Evolutionary conservation across 2,797 vertebrate species (phyloP), one percentile per base, ranked within the genome.

Genomic region (Sparus aurata): DNA sequence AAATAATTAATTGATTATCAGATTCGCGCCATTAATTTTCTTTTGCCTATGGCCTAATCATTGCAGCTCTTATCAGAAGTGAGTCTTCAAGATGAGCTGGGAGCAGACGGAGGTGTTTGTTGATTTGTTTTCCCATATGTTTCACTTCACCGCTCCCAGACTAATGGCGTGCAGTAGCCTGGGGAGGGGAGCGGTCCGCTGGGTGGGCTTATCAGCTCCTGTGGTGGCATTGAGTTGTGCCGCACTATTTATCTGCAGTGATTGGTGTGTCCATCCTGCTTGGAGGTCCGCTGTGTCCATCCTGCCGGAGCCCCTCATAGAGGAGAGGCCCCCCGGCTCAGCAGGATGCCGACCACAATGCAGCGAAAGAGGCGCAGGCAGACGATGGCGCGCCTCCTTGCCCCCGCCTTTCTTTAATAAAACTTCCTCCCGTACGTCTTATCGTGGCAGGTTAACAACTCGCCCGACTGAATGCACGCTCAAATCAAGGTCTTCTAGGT

Each of bases 161-260:
- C 91, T 90, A 93, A 94, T 92, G 92, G 75, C 43, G 77, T 88
- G 67, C 77, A 73, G 82, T 52, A 53, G 77, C 70, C 73, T 57
- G 68, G 72, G 79, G 81, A 83, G 84, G 75, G 79, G 76, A 77
- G 77, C 78, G 41, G 83, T 88, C 71, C 70, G 62, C 89, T 91
- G 94, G 93, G 93, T 93, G 95, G 94, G 90, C 93, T 91, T 80
- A 86, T 91, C 89, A 77, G 76, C 88, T 89, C 94, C 91, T 76
- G 89, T 64, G 79, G 93, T 89, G 91, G 84, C 89, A 92, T 93
- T 95, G 92, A 96, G 94, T 91, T 69, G 83, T 88, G 75, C 77
- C 90, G 85, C 82, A 75, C 79, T 84, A 87, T 92, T 92, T 91
- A 86, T 87, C 76, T 81, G 59, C 87, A 77, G 86, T 91, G 93